A percentile compares a stretch with the other conserved stretches of the same genome.
Evolutionary conservation across 2,113 vertebrate genomes (phyloP).

Genomic region (Aspidoscelis tigris): DNA sequence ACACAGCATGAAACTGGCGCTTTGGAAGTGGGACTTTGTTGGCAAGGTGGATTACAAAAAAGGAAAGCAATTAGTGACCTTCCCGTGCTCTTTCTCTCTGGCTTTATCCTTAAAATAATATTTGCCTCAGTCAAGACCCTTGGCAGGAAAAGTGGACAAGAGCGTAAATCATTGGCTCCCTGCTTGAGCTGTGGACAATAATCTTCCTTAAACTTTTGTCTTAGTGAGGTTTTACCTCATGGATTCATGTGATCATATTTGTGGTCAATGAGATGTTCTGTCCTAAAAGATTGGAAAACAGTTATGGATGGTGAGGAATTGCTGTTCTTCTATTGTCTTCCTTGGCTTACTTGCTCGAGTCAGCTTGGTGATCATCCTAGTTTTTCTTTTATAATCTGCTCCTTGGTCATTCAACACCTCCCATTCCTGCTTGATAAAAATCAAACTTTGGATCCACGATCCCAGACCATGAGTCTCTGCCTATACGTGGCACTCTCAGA

Average conservation of each 20-base stretch:
- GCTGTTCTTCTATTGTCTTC: background rate
- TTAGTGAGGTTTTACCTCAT: background rate
- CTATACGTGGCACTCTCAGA: too few relatives aligned
- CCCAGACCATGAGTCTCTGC: too few relatives aligned
- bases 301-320: background rate
- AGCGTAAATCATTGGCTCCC: conserved; percentile 51
- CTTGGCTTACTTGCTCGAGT: background rate
- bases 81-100: conserved; percentile 8
- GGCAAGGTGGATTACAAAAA: background rate
- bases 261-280: background rate
- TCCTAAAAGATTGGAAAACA: background rate
- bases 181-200: conserved; percentile 54
- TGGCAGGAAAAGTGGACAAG: conserved; percentile 60
- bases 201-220: conserved; percentile 31
- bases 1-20: background rate
- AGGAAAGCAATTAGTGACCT: conserved; percentile 30
- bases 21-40: conserved; percentile 24
- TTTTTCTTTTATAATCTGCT: background rate
- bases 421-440: background rate
- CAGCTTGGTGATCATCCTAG: background rate
- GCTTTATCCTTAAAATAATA: conserved; percentile 52
- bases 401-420: background rate
- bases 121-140: conserved; percentile 50
- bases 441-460: too few relatives aligned
- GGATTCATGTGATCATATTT: background rate